A percentile compares a stretch with the other conserved stretches of the same genome.
Evolutionary conservation across 37 sponge, comb jelly and placozoan species (phyloP).

Genomic region (Eunapius fragilis): DNA sequence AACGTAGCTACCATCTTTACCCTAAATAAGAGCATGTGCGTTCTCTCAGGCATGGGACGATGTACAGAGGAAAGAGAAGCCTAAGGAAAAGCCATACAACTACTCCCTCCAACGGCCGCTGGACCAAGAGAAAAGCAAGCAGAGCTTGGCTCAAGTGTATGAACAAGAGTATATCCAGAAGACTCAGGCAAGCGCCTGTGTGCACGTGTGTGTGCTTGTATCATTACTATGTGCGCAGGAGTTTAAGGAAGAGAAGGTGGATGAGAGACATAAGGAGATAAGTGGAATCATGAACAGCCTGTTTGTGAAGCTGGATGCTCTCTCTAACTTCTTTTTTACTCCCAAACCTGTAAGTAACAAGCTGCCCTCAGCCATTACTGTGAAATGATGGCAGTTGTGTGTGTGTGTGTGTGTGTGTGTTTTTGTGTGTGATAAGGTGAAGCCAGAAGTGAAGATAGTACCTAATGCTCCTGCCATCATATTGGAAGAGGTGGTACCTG

Average conservation of each 20-base stretch:
- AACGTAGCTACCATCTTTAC: background rate
- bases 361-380: background rate
- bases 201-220: background rate
- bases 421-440: slow-evolving; percentile 27
- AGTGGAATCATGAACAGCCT: slow-evolving; percentile 69
- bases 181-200: slow-evolving; percentile 40
- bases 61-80: slow-evolving; percentile 90
- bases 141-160: slow-evolving; percentile 93
- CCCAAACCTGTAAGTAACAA: slow-evolving; percentile 94
- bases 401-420: slow-evolving; percentile 1
- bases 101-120: slow-evolving; percentile 72
- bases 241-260: slow-evolving; percentile 52
- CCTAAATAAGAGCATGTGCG: background rate
- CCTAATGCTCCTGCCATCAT: slow-evolving; percentile 73
- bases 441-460: slow-evolving; percentile 80
- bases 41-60: slow-evolving; percentile 91
- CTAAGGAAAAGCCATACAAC: slow-evolving; percentile 88
- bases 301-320: slow-evolving; percentile 93
- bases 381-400: background rate
- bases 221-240: background rate
- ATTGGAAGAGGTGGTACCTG: slow-evolving; percentile 85
- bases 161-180: slow-evolving; percentile 93
- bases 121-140: slow-evolving; percentile 91
- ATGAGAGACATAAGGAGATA: slow-evolving; percentile 67
- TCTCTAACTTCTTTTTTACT: slow-evolving; percentile 95